These are phyloP conservation scores for Bos javanicus DNA, from an alignment of 2,113 vertebrate genomes.

Conservation along the genomic window DNA sequence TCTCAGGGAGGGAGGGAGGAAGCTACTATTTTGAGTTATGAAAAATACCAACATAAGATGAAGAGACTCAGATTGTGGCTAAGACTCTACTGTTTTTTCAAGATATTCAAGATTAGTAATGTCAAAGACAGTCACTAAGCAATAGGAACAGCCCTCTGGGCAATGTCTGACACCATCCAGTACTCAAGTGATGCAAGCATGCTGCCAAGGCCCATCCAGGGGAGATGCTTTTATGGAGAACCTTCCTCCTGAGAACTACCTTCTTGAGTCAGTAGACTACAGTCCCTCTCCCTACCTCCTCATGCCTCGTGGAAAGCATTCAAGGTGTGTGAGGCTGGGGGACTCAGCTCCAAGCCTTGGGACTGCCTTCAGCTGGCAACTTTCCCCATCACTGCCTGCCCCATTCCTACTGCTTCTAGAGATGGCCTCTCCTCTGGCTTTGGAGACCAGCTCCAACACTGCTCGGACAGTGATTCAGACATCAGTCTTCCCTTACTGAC, in stretches of 20 bases:
- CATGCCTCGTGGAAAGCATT: neutral
- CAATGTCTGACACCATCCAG: neutral
- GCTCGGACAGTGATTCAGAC: neutral
- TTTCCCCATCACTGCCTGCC: neutral
- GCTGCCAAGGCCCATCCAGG: neutral
- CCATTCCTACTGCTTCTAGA: neutral
- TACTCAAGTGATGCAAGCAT: neutral
- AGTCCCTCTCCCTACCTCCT: no score
- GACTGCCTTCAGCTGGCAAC: neutral
- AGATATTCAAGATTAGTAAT: conserved; percentile 37
- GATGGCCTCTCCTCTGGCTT: neutral
- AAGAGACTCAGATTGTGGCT: neutral
- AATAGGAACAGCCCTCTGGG: neutral
- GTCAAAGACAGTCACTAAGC: neutral
- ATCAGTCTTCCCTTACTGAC: neutral
- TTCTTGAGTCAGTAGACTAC: neutral
- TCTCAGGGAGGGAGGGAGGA: conserved; percentile 44
- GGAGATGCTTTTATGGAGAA: neutral
- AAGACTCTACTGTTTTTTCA: neutral
- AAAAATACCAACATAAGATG: conserved; percentile 33
- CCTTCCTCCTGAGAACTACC: neutral
- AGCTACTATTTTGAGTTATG: conserved; percentile 54
- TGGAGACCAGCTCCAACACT: neutral
- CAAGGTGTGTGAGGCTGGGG: neutral
- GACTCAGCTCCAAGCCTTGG: neutral